Base-by-base conservation (phyloP, 1,140 invertebrate species). In the Uloborus diversus region DNA sequence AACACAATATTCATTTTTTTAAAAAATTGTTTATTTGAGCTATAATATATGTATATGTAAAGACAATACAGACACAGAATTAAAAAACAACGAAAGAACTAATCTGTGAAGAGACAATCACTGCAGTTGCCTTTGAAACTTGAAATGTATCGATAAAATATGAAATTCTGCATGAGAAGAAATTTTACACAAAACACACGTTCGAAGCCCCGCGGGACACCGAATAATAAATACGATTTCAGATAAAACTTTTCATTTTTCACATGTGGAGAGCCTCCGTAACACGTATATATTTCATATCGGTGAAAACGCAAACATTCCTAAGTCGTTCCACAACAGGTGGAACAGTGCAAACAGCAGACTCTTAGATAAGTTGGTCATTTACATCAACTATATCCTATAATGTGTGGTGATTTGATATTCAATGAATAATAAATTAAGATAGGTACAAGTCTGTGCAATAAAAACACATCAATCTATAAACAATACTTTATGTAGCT, bases 21-120 rank as follows among this genome's bases (percentile, higher is more conserved):
- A 57, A 57, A 57, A 57, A 57, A 57, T 57, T 25, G 13, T 57
- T 57, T 57, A 25, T 57, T 57, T 57, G 53, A 57, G 53, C 53
- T 57, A 57, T 57, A 57, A 17, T 49, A 17, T 49, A 49, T 49
- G 47, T 49, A 49, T 49, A 57, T 57, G 27, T 57, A 57, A 57
- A 13, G 20, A 27, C 53, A 57, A 27, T n/a, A 27, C 27, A 27
- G 27, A 42, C 37, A 42, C 37, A 2, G 9, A 42, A 9, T 13
- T 17, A 42, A 9, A 2, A 13, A 13, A 13, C 17, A 42, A 42
- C 9, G 17, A 42, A 42, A 42, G 37, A 42, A 42, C 37, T 13
- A 42, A 13, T 9, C 37, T 42, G 37, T 42, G 37, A 42, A 13
- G 17, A 13, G 37, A 42, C 37, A 42, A 13, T 42, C 37, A 42